phyloP scores from a whole-genome alignment of 2,888 invertebrate species.

The Drosophila austrosaltans region DNA sequence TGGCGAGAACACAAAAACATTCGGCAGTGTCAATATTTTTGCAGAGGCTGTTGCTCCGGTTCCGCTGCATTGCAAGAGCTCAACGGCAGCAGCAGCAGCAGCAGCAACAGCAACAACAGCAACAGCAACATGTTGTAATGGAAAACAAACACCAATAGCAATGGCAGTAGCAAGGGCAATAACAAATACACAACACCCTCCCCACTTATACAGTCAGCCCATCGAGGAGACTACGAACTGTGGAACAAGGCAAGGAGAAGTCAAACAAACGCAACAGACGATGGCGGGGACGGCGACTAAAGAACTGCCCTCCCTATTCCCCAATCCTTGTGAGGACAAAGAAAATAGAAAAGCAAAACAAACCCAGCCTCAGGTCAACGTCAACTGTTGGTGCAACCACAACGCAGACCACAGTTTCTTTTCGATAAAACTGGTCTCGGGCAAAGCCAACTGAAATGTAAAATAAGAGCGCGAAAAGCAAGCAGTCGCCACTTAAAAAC shows the following conservation, averaged over 20 bases:
- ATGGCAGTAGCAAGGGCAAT: slow-evolving; percentile 17
- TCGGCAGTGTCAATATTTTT: slow-evolving; percentile 61
- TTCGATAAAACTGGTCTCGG: slow-evolving; percentile 14
- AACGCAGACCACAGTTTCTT: slow-evolving; percentile 8
- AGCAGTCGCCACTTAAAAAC: slow-evolving; percentile 55
- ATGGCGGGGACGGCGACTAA: neutral
- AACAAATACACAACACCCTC: neutral
- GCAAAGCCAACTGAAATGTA: slow-evolving; percentile 17
- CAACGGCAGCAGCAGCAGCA: slow-evolving; percentile 23
- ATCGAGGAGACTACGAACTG: neutral
- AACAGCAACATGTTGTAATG: slow-evolving; percentile 58
- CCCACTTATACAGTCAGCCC: neutral
- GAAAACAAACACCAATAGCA: slow-evolving; percentile 49
- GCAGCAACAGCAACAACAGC: slow-evolving; percentile 31
- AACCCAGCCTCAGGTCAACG: slow-evolving; percentile 25
- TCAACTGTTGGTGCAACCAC: neutral
- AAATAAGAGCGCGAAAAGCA: slow-evolving; percentile 29
- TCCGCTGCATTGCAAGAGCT: slow-evolving; percentile 11
- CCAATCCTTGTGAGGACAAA: slow-evolving; percentile 7
- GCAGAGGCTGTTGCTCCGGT: slow-evolving; percentile 41
- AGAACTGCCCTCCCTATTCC: too few relatives aligned
- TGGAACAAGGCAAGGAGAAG: slow-evolving; percentile 3
- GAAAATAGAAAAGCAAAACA: slow-evolving; percentile 31
- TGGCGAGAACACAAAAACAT: slow-evolving; percentile 36
- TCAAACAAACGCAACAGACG: slow-evolving; percentile 9